Base-by-base conservation (phyloP, 2,113 vertebrate genomes). In the Oncorhynchus tshawytscha region DNA sequence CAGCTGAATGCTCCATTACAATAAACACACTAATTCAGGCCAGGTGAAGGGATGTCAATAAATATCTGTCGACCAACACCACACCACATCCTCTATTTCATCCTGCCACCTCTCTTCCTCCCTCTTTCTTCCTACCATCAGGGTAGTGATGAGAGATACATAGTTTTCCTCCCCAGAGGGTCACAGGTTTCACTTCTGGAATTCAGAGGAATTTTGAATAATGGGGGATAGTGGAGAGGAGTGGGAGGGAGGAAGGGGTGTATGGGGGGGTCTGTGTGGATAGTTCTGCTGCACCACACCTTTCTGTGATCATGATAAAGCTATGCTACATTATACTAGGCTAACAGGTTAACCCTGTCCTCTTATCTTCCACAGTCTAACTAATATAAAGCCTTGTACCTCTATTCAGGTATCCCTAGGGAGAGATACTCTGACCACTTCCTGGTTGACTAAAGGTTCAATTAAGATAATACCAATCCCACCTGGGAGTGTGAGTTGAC, bases 131-230 rank as follows among this genome's bases (percentile, higher is more conserved):
- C 71, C 2, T 24, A 60, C 78, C 67, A 83, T 65, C 69, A 78
- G 70, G 70, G 72, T 20, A 0, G 66, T 27, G 62, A 72, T 74
- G 83, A 85, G 72, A 78, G 84, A 89, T 85, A 86, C 84, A 86
- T 64, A 80, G 54, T 1, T 57, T 68, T 51, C 73, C 57, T 80
- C 54, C 11, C 39, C 3, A 45, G 51, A n/a, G 54, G 70, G 67
- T 74, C 31, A 60, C 64, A 22, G 45, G 22, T 69, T 79, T 76
- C 73, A 65, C 39, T 16, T n/a, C 57, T 70, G 77, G 70, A 71
- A 65, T 80, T 69, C 62, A 6, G 9, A 64, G 67, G 73, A 34
- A 68, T 71, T 45, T 34, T 65, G 48, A 25, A 29, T 25, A 5
- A 45, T 71, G 13, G 39, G 39, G 39, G 39, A 2, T 45, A 8